Base-by-base conservation (phyloP, 2,113 vertebrate genomes). In the Stegastes partitus region DNA sequence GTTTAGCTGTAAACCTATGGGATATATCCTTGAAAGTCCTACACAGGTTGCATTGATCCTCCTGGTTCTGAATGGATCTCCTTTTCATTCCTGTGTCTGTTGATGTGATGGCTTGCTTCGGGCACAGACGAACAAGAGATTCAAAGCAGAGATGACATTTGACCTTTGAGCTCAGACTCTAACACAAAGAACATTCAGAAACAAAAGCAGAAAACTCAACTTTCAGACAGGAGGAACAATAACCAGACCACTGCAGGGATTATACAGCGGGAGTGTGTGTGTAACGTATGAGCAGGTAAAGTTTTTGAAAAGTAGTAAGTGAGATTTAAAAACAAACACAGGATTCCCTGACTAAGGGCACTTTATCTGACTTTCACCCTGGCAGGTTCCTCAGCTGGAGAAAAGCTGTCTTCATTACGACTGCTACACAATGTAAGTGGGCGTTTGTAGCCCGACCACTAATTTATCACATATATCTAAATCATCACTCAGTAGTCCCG, bases 111-210 rank as follows among this genome's bases (percentile, higher is more conserved):
- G n/a, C n/a, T n/a, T n/a, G n/a, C n/a, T n/a, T n/a, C n/a, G n/a
- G n/a, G n/a, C n/a, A n/a, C n/a, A n/a, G n/a, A n/a, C n/a, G n/a
- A n/a, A n/a, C n/a, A n/a, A n/a, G 12, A 68, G 55, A 61, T 14
- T 59, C 55, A 77, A 45, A 63, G 22, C 65, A 69, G 65, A 58
- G 58, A 28, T 2, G 44, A 76, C 59, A 67, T 77, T 16, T 72
- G 74, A 83, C 74, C 74, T 50, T 9, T 28, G 34, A 63, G 64
- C 64, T 56, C 37, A 15, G 14, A 67, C 55, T 53, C 4, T 18
- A 61, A 64, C 14, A 68, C 22, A 34, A n/a, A n/a, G 14, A 28
- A 15, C 42, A 57, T 39, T 68, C 25, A 56, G 49, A 21, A 34
- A 57, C 31, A 11, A 22, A 23, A 34, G 54, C 54, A 79, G 59